Evolutionary conservation across 2,888 invertebrate species (phyloP), one percentile per base, ranked within the genome.

Genomic region (Stenolophus ochropezus): DNA sequence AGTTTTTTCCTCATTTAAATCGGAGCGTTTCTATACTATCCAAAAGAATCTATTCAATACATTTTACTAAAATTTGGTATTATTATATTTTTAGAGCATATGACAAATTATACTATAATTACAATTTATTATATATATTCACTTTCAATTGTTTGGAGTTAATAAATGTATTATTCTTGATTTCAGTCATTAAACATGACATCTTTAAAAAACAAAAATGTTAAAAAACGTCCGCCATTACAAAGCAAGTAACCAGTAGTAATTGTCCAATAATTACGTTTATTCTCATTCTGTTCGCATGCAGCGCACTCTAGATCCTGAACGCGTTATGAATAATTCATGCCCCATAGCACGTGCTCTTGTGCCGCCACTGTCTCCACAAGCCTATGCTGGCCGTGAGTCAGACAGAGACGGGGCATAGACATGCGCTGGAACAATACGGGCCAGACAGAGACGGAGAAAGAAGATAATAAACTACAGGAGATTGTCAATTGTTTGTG

Each of bases 261-360:
- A 76, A 76, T 76, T 56, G 75, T 76, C 56, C 75, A 27, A 56
- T 76, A 76, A 76, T 76, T 76, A 76, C 56, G 20, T 18, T 56
- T 56, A 76, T 76, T 53, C 53, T 56, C 56, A 56, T 56, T 56
- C 56, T 8, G 11, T 18, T 21, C 56, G 20, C 56, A 56, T 42
- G 33, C 33, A 42, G 33, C 33, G 56, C 56, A 21, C 56, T 56
- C 56, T 56, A 56, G 56, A 21, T 8, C 56, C 20, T 11, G 20
- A 56, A 20, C 56, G 18, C 6, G 20, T 11, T 11, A 56, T 56
- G 56, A 56, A 56, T 56, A 20, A 56, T 56, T 56, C 56, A 56
- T 56, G 21, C 56, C 56, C 56, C 56, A 21, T 56, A 18, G 56
- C 56, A 56, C 56, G 56, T 56, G 56, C 56, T 42, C 18, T 56